A percentile compares a stretch with the other conserved stretches of the same genome.
phyloP scores from a whole-genome alignment of 2,113 vertebrate species.

The Anhinga rufa region DNA sequence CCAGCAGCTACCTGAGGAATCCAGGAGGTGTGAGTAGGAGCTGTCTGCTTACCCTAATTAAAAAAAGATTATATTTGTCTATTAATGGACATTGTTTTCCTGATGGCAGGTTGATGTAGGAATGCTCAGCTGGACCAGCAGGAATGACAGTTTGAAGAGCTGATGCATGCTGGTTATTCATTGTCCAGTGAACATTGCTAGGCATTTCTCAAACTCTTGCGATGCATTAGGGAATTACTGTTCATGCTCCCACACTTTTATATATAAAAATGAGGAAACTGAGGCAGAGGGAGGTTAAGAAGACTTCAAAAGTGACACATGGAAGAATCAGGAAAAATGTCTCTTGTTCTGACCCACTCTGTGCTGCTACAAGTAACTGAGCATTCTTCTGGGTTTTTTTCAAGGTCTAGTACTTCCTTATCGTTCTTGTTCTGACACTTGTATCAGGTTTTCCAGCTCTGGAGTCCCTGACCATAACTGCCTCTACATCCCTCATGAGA shows the following conservation, averaged over 20 bases:
- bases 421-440: not conserved
- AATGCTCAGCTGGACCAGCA: not conserved
- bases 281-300: not conserved
- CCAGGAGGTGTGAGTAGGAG: not conserved
- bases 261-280: not conserved
- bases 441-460: not conserved
- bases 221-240: not conserved
- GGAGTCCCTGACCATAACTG: not conserved
- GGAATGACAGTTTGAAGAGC: not conserved
- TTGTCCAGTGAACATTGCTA: not conserved
- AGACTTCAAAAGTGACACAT: not conserved
- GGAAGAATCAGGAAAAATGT: not conserved
- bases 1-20: not conserved
- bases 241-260: not conserved
- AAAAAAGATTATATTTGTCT: rapidly evolving
- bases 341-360: not conserved
- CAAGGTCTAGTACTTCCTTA: not conserved
- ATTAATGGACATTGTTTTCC: not conserved
- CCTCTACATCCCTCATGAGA: not conserved
- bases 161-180: not conserved
- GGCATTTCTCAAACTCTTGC: not conserved
- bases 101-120: not conserved
- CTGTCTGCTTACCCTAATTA: not conserved
- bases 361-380: not conserved
- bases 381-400: not conserved